Evolutionary conservation across 2,888 invertebrate species (phyloP), one percentile per base, ranked within the genome.

Genomic region (Hybos culiciformis): DNA sequence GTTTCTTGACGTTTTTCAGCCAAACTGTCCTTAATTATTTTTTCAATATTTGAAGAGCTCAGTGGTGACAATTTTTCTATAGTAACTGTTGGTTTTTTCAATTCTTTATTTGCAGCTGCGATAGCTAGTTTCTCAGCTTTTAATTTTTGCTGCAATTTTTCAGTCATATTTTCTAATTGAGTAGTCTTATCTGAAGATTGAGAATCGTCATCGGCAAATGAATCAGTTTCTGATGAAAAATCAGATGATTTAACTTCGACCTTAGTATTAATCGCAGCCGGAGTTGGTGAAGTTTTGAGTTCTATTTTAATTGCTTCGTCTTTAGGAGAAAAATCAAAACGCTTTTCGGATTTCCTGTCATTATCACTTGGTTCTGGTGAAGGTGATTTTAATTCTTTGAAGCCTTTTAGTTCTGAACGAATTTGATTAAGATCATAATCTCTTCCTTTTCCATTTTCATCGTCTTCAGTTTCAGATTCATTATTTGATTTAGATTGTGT

Each of bases 391-490:
- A 76, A 68, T 53, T 77, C 77, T 41, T 77, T 75, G 39, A 86
- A 76, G 5, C 86, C 87, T 62, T 87, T 88, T 4, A 87, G 64
- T 59, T 88, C 87, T 0, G 84, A 84, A 50, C 86, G 70, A 45
- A 88, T 86, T 67, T 86, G 83, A 63, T 83, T 85, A 19, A 88
- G 70, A 64, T 88, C 87, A 58, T 83, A 85, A 56, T 86, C 86
- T 5, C 83, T 72, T 2, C 80, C 79, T 57, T 77, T 77, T 14
- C 51, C 54, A 33, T 53, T 50, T 8, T 60, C 63, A 15, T 61
- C 61, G 11, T 58, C 62, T 5, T 75, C 74, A 20, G 71, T 72
- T 50, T 73, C 73, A 46, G 70, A 73, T 47, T 71, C 71, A 1
- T 69, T 50, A 9, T 54, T 52, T 3, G 57, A 51, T 15, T 46